Conservation (phyloP, 2,888 invertebrate species). For the Ochropleura leucogaster region DNA sequence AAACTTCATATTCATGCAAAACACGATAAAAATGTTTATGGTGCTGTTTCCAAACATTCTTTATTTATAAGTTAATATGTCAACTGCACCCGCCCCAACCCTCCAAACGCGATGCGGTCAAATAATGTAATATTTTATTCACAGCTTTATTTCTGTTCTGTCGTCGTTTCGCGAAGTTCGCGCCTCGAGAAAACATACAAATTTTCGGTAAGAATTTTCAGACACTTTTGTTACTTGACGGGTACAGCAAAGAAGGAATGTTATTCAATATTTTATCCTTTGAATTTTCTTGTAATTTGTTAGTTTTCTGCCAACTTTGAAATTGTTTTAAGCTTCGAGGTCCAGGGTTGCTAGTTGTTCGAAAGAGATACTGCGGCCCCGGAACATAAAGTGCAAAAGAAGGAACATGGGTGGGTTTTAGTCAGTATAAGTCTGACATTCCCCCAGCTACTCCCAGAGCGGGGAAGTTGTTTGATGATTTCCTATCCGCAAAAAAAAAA, state of each 20-base stretch:
- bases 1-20: constrained; percentile 48
- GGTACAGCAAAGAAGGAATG: constrained; percentile 33
- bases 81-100: constrained; percentile 65
- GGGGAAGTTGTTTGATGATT: too few species aligned
- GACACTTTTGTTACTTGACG: constrained; percentile 59
- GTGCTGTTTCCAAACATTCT: constrained; percentile 48
- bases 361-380: too few species aligned
- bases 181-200: constrained; percentile 63
- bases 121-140: constrained; percentile 76
- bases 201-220: constrained; percentile 53
- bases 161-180: constrained; percentile 62
- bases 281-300: constrained; percentile 31
- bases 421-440: too few species aligned
- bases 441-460: too few species aligned
- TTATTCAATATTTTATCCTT: constrained; percentile 48
- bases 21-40: constrained; percentile 56
- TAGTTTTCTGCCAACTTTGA: constrained; percentile 8
- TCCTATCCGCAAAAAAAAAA: too few species aligned
- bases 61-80: constrained; percentile 66
- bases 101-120: constrained; percentile 65
- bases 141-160: constrained; percentile 70
- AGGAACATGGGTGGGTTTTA: too few species aligned
- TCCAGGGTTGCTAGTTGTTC: too few species aligned
- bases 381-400: too few species aligned
- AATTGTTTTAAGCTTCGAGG: neutral